Base-by-base conservation (phyloP, 2,797 vertebrate species). In the Ceryle rudis region DNA sequence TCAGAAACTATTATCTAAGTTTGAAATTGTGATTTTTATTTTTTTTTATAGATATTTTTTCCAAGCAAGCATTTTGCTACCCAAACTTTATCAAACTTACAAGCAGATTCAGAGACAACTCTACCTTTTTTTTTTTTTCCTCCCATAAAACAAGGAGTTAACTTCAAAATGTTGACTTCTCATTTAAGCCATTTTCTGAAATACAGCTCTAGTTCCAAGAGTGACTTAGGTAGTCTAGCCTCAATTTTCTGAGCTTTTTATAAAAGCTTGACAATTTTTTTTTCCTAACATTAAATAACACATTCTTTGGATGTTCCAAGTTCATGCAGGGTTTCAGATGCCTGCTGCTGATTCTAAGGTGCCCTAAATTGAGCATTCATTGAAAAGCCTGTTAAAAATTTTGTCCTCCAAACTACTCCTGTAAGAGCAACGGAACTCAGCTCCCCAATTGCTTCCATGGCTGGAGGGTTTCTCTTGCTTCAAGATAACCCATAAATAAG, bases 1-100 rank as follows among this genome's bases (percentile, higher is more conserved):
- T 94, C 89, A 95, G 91, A 91, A 93, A 85, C 70, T 84, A 94
- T 96, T 94, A 96, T 62, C 86, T 33, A 93, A 94, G 90, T 93
- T 81, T 60, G 82, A 95, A 88, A 87, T 62, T 25, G 65, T 54
- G 92, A 89, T 29, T 62, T 87, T 71, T 46, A 14, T 49, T 92
- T 79, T 86, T 29, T 70, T 93, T 86, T 80, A 81, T 54, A 70
- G 60, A 28, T 92, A 28, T 60, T 96, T 96, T 66, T 89, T 77
- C 74, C 65, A 93, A 74, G 86, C 65, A 86, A 91, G 72, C 39
- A 62, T 92, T 91, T 84, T 13, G 5, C 73, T 74, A 72, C 73
- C 72, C 64, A 31, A 95, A 95, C 72, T 81, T 93, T 46, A 81
- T 55, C 65, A 55, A 93, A 95, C 65, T 88, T 58, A 35, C 10